phyloP scores from a whole-genome alignment of 2,888 invertebrate genomes.

The Brachylomia viminalis region DNA sequence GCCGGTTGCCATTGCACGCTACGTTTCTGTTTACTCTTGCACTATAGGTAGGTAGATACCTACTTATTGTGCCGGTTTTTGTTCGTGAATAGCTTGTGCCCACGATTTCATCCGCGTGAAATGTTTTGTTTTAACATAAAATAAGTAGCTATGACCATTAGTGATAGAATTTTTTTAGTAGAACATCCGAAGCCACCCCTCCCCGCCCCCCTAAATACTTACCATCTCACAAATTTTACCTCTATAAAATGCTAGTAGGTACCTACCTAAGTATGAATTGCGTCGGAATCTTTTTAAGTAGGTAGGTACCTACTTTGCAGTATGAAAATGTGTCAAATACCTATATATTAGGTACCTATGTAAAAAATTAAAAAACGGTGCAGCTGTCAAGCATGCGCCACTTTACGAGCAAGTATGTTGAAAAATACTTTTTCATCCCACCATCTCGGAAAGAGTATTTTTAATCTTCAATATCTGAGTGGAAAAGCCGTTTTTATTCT shows the following conservation, averaged over 20 bases:
- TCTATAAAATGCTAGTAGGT: not conserved
- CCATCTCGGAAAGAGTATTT: too few species aligned
- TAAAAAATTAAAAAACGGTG: not conserved
- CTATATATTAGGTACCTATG: too few species aligned
- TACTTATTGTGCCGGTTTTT: constrained; percentile 35
- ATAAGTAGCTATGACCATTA: not conserved
- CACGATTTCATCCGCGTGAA: not conserved
- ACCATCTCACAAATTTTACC: not conserved
- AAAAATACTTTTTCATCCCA: not conserved
- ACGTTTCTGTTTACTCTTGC: constrained; percentile 44
- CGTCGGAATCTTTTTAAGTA: not conserved
- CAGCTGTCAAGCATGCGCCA: too few species aligned
- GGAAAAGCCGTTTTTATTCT: too few species aligned
- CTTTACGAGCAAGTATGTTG: too few species aligned
- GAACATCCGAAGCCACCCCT: too few species aligned
- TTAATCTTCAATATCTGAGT: too few species aligned
- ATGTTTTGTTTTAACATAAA: not conserved
- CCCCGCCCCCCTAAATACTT: not conserved
- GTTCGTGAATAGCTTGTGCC: not conserved
- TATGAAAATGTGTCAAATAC: not conserved
- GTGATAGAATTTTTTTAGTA: not conserved
- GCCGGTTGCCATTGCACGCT: constrained; percentile 48
- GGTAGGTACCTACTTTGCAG: not conserved
- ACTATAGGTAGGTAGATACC: constrained; percentile 6
- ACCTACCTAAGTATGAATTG: not conserved